These are phyloP conservation scores for Dermatemys mawii DNA, from an alignment of 2,113 vertebrate species.

Conservation along the genomic window DNA sequence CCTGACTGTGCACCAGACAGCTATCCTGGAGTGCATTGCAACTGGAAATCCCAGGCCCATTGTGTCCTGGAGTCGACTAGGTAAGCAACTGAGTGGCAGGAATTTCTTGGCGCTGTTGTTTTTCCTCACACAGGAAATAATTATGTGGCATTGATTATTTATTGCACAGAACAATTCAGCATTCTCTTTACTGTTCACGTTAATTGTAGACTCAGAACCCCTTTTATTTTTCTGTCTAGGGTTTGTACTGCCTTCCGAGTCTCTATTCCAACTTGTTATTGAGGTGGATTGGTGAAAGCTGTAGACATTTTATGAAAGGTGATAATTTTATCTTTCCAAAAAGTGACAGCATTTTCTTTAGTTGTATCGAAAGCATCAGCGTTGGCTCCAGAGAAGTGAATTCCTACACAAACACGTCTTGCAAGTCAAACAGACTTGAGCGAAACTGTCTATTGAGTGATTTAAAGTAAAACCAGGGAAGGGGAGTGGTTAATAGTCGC, in stretches of 20 bases:
- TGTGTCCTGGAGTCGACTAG: slow-evolving; percentile 98
- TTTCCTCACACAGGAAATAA: fast-evolving
- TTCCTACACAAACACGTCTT: slow-evolving; percentile 47
- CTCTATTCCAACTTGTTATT: slow-evolving; percentile 33
- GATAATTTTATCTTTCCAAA: slow-evolving; percentile 62
- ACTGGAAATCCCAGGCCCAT: slow-evolving; percentile 98
- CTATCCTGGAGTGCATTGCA: slow-evolving; percentile 97
- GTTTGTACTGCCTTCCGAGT: slow-evolving; percentile 37
- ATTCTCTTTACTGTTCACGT: not conserved
- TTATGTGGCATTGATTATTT: not conserved
- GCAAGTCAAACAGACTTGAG: slow-evolving; percentile 32
- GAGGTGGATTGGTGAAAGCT: slow-evolving; percentile 58
- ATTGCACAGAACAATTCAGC: not conserved
- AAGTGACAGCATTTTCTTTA: slow-evolving; percentile 46
- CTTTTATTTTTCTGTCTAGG: slow-evolving; percentile 26
- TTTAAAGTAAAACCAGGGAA: not conserved
- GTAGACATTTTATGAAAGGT: slow-evolving; percentile 63
- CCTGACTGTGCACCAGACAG: slow-evolving; percentile 97
- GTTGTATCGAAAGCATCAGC: slow-evolving; percentile 45
- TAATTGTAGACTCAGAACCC: slow-evolving; percentile 57
- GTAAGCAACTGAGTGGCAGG: slow-evolving; percentile 75
- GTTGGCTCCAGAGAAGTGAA: slow-evolving; percentile 48
- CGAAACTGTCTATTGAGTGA: slow-evolving; percentile 32
- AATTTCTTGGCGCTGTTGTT: not conserved
- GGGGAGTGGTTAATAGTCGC: not conserved